Conservation (phyloP, 1,140 invertebrate genomes). For the Zaprionus nigranus region DNA sequence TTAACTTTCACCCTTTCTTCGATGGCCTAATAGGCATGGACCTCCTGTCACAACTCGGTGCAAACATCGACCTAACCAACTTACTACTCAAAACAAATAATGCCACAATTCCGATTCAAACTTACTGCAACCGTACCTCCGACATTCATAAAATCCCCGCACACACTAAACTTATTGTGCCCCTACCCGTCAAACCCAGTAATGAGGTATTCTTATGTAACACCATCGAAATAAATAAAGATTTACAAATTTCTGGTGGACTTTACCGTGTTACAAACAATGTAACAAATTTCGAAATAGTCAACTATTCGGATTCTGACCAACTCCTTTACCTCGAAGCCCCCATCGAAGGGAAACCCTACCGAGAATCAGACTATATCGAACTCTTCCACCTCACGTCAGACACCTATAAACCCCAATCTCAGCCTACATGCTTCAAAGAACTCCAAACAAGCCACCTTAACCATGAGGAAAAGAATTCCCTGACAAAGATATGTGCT, state of each 20-base stretch:
- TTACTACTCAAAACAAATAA: too few species aligned
- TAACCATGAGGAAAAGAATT: not conserved
- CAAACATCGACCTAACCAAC: too few species aligned
- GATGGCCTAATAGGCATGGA: too few species aligned
- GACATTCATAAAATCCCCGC: too few species aligned
- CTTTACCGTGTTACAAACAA: not conserved
- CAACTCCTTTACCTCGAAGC: not conserved
- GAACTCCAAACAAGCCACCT: not conserved
- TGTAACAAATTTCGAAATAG: not conserved
- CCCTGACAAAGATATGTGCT: not conserved
- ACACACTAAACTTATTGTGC: too few species aligned
- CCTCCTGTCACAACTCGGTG: too few species aligned
- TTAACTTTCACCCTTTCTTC: too few species aligned
- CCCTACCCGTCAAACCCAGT: too few species aligned
- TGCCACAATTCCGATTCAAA: too few species aligned
- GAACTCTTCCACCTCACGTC: not conserved
- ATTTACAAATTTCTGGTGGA: not conserved
- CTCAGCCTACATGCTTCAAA: not conserved
- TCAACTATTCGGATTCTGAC: not conserved
- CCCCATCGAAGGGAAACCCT: not conserved
- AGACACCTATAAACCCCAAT: not conserved
- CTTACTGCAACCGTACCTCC: too few species aligned
- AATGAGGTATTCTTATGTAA: too few species aligned
- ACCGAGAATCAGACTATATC: not conserved
- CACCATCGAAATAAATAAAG: not conserved